Evolutionary conservation across 2,797 vertebrate genomes (phyloP), one percentile per base, ranked within the genome.

Genomic region (Myotis myotis): DNA sequence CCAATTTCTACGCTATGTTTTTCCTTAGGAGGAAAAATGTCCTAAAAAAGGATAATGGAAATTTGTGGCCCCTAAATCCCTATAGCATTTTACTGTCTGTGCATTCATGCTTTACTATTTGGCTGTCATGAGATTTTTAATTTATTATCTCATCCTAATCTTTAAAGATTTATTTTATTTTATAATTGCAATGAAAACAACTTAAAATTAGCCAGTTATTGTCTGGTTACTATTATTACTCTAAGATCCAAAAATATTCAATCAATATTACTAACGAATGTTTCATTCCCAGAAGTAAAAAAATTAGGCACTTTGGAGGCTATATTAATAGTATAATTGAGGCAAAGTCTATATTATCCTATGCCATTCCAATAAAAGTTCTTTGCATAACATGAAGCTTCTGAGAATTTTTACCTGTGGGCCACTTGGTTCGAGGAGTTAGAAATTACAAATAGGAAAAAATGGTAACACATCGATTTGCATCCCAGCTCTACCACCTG

Each of bases 241-340:
- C 47, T 68, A 78, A 87, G 41, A 94, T 55, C n/a, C 47, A 90
- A 74, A 83, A 92, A 92, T 89, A 78, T 44, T 87, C 57, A 66
- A 72, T 60, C 66, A 93, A 81, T 92, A 82, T 93, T 70, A 87
- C 22, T 75, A 92, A 68, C n/a, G 57, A 79, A 91, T 41, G 5
- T 75, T 87, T 66, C 95, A 92, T 95, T 94, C 51, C 47, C n/a
- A 88, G 64, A 93, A 85, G 28, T 85, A 85, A 87, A 81, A 57
- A 60, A 25, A 47, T 47, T 92, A 86, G 62, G 64, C 2, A 44
- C 28, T 82, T 22, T 44, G 30, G 81, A 94, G 38, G 15, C 17
- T 72, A 76, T 53, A 6, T 28, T 71, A 81, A 80, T 41, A 88
- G 28, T 9, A 62, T 38, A 88, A 91, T 16, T 20, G 79, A 96